A percentile compares a stretch with the other conserved stretches of the same genome.
phyloP scores from a whole-genome alignment of 2,797 vertebrate species.

The Novumbra hubbsi region DNA sequence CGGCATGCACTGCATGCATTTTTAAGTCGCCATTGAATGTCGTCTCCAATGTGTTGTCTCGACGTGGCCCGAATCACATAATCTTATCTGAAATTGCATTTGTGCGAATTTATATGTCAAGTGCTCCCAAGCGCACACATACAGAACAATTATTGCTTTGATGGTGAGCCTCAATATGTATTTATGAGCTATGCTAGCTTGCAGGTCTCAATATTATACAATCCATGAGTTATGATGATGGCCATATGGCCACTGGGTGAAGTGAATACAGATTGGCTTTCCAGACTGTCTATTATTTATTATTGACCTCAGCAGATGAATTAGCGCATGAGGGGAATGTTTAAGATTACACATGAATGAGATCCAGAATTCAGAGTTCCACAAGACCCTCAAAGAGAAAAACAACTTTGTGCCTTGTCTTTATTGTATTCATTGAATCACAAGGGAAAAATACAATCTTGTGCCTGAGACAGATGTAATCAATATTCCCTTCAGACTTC shows the following conservation, averaged over 20 bases:
- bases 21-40: constrained; percentile 49
- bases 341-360: background rate
- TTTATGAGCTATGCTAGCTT: constrained; percentile 9
- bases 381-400: background rate
- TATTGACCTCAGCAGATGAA: background rate
- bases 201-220: background rate
- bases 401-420: background rate
- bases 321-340: background rate
- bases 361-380: background rate
- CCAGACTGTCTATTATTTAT: background rate
- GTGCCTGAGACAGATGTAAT: background rate
- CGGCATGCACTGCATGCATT: constrained; percentile 14
- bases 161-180: constrained; percentile 12
- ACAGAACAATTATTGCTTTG: background rate
- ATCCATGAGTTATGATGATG: background rate
- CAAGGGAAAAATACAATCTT: background rate
- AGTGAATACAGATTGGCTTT: background rate
- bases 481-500: background rate
- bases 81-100: constrained; percentile 8
- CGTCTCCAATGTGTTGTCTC: constrained; percentile 46
- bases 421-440: background rate
- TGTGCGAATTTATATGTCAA: constrained; percentile 4
- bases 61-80: constrained; percentile 24
- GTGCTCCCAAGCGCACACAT: background rate
- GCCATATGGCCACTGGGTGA: background rate